These are phyloP conservation scores for Chaetogeoica ovagalla DNA, from an alignment of 2,888 invertebrate species.

Conservation along the genomic window DNA sequence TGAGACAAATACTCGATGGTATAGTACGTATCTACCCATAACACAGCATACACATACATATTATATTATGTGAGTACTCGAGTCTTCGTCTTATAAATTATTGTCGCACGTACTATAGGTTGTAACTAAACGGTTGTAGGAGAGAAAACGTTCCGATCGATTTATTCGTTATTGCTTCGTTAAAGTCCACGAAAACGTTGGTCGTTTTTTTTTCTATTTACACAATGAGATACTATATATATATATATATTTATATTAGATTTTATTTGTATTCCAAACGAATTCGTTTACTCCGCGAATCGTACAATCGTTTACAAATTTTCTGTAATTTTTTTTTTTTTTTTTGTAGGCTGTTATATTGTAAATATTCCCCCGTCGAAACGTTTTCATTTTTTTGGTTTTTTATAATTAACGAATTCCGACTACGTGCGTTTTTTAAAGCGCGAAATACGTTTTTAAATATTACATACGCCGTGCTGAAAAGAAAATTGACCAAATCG, in stretches of 20 bases:
- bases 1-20: conserved; percentile 28
- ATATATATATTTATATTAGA: too few relatives aligned
- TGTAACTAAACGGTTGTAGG: neutral
- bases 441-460: neutral
- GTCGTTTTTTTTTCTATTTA: too few relatives aligned
- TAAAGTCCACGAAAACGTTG: neutral
- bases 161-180: neutral
- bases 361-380: neutral
- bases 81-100: too few relatives aligned
- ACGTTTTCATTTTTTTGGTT: too few relatives aligned
- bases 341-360: neutral
- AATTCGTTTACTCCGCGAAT: neutral
- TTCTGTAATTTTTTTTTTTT: neutral
- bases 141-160: neutral
- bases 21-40: too few relatives aligned
- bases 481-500: neutral
- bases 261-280: conserved; percentile 10
- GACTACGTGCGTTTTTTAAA: too few relatives aligned
- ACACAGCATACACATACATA: too few relatives aligned
- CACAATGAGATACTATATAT: too few relatives aligned
- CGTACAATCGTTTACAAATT: neutral
- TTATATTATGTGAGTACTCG: too few relatives aligned
- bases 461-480: neutral
- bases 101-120: too few relatives aligned
- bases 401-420: too few relatives aligned